These are phyloP conservation scores for Steinernema khuongi DNA, from an alignment of 1,140 invertebrate species.

Conservation along the genomic window DNA sequence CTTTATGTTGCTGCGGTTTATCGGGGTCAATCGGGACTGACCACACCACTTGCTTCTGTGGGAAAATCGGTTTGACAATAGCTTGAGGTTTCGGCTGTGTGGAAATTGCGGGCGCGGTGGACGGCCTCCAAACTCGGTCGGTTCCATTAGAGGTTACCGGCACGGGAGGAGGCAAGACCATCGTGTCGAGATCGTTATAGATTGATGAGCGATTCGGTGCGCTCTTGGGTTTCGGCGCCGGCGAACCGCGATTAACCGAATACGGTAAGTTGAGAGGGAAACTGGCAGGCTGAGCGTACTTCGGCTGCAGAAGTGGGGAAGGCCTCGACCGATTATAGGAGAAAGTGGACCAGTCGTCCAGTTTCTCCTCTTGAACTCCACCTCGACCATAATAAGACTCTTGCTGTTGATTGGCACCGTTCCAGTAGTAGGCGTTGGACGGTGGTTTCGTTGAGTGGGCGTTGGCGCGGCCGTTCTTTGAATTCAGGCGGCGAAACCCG, in stretches of 20 bases:
- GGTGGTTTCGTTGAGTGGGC: not conserved
- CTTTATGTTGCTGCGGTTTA: not conserved
- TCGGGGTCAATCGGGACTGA: not conserved
- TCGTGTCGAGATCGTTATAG: conserved; percentile 3
- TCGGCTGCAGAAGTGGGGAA: not conserved
- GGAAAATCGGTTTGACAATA: not conserved
- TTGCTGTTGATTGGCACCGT: not conserved
- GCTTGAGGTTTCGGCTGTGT: not conserved
- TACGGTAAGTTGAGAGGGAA: conserved; percentile 1
- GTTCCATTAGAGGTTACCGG: not conserved
- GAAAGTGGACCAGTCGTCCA: conserved; percentile 4
- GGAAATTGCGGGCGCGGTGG: not conserved
- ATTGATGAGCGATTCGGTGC: not conserved
- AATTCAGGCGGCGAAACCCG: not conserved
- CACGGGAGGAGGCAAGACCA: not conserved
- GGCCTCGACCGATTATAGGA: not conserved
- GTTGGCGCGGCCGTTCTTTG: not conserved
- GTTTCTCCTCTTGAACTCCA: conserved; percentile 3
- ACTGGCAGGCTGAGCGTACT: not conserved
- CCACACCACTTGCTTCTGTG: not conserved
- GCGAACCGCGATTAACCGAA: not conserved
- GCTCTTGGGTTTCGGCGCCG: not conserved
- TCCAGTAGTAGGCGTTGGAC: not conserved
- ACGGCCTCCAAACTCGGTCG: not conserved
- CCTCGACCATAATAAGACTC: not conserved